Evolutionary conservation across 1,140 invertebrate genomes (phyloP), one percentile per base, ranked within the genome.

Genomic region (Forficula auricularia): DNA sequence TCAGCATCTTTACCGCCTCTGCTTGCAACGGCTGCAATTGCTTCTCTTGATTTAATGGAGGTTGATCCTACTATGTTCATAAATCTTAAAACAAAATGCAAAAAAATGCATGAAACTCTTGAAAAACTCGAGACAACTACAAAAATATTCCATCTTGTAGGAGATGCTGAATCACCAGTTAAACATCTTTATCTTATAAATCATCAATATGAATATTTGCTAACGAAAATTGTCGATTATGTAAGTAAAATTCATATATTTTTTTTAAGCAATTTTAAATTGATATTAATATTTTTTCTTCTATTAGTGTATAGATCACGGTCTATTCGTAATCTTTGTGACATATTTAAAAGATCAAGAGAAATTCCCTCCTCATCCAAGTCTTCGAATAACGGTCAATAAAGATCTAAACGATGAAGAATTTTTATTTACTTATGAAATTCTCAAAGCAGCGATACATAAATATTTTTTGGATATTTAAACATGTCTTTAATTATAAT

Each of bases 1-100:
- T 98, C 92, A 7, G 94, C 94, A 9, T 97, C 94, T 1, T 61
- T 90, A 33, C 91, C 94, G 3, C 94, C 94, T 2, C 72, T 96
- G 57, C 60, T 96, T 48, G 81, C 89, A 15, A 72, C 82, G 27
- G 84, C 84, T 2, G 89, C 88, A 10, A 84, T 82, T 40, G 70
- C 69, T 12, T 77, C 85, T 0, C 55, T 95, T 3, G 71, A 81
- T 39, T 69, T 82, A 0, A 72, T 92, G 48, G 73, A 88, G 54
- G 58, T 72, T 16, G 65, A 79, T 40, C 75, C 77, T 0, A 46
- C 67, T 44, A 65, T 80, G 32, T 71, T 84, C 44, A 31, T 49
- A 2, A 62, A 69, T 22, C 56, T 84, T 1, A 65, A 69, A 38
- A 49, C 65, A 3, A 71, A 66, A 38, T 72, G 72, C 20, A 52